Conservation (phyloP, 2,797 vertebrate species). For the Epinephelus awoara region DNA sequence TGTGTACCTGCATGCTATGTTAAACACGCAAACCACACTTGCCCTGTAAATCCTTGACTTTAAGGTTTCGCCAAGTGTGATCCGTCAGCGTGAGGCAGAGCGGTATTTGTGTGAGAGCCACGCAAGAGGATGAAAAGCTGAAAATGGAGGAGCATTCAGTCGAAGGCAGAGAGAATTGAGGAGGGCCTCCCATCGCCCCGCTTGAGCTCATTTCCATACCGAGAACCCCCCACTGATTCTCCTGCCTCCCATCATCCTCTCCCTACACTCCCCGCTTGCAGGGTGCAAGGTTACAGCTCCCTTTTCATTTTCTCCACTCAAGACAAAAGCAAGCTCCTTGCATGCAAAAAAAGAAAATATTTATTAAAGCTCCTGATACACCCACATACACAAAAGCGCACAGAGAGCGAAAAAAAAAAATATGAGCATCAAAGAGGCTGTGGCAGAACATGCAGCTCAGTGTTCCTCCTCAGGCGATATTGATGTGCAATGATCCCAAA, state of each 20-base stretch:
- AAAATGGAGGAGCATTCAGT: conserved; percentile 29
- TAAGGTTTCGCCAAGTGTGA: conserved; percentile 7
- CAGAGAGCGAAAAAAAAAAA: conserved; percentile 15
- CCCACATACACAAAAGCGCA: conserved; percentile 56
- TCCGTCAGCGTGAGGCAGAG: conserved; percentile 2
- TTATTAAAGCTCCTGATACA: conserved; percentile 43
- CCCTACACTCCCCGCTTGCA: neutral
- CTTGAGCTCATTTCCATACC: conserved; percentile 39
- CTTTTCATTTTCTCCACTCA: neutral
- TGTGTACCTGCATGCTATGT: neutral
- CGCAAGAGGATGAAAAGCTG: conserved; percentile 26
- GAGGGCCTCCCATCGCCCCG: conserved; percentile 28
- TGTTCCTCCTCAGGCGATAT: conserved; percentile 54
- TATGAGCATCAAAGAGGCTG: conserved; percentile 31
- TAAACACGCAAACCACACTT: conserved; percentile 17
- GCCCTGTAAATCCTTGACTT: neutral
- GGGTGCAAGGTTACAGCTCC: neutral
- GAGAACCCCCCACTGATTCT: conserved; percentile 23
- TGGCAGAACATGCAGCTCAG: conserved; percentile 38
- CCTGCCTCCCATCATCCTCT: conserved; percentile 15
- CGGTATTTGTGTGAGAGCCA: conserved; percentile 20
- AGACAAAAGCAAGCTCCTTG: conserved; percentile 29
- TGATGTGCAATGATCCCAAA: conserved; percentile 23
- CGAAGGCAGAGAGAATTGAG: conserved; percentile 16
- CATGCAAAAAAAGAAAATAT: conserved; percentile 27